These are phyloP conservation scores for Ophioninae sp. DNA, from an alignment of 2,888 invertebrate genomes.

Conservation along the genomic window DNA sequence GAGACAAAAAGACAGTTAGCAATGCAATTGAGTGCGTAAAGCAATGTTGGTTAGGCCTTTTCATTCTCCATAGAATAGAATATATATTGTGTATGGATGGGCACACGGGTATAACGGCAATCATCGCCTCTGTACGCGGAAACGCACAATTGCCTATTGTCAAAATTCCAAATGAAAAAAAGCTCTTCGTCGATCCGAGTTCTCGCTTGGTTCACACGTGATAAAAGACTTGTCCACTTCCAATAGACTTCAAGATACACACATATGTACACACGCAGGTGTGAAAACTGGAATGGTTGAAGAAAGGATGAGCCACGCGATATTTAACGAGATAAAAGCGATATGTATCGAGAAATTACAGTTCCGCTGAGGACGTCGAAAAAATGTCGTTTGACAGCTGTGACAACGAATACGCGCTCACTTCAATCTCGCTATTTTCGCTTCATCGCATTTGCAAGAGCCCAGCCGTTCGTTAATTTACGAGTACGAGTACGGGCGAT, in stretches of 20 bases:
- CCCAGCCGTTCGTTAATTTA: conserved; percentile 42
- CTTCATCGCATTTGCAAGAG: conserved; percentile 24
- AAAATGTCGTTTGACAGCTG: conserved; percentile 50
- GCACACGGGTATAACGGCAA: not conserved
- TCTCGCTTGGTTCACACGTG: not conserved
- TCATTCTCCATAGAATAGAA: not conserved
- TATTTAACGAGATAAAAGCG: conserved; percentile 46
- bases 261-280: not conserved
- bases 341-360: conserved; percentile 63
- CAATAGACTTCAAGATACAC: not conserved
- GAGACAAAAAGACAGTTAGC: not conserved
- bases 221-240: conserved; percentile 2
- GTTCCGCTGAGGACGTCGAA: conserved; percentile 29
- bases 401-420: conserved; percentile 42
- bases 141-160: not conserved
- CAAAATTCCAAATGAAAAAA: not conserved
- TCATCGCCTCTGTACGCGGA: not conserved
- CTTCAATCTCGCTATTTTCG: conserved; percentile 39
- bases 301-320: conserved; percentile 13
- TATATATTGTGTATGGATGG: not conserved
- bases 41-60: not conserved
- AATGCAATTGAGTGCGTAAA: not conserved
- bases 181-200: not conserved
- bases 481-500: conserved; percentile 32
- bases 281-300: not conserved